Conservation (phyloP, 37 sponge, comb jelly and placozoan genomes). For the Halichondria panicea region DNA sequence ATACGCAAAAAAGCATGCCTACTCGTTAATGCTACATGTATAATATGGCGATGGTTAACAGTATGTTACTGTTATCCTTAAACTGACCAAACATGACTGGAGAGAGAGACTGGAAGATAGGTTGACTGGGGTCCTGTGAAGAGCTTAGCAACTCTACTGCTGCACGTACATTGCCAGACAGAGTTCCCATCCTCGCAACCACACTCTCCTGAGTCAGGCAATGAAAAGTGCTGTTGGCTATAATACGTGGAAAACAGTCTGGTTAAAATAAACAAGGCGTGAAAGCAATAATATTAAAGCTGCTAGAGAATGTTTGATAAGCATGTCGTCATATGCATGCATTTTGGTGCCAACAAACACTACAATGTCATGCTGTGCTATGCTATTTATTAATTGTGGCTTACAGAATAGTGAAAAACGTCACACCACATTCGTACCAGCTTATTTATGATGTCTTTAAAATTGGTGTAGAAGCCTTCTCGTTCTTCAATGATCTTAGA, state of each 20-base stretch:
- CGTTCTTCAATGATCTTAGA: slow-evolving; percentile 28
- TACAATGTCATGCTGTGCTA: too few relatives aligned
- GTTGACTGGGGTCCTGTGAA: slow-evolving; percentile 8
- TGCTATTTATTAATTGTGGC: too few relatives aligned
- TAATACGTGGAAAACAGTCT: too few relatives aligned
- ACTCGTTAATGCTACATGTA: too few relatives aligned
- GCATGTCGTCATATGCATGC: too few relatives aligned
- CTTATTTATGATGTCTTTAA: slow-evolving; percentile 3
- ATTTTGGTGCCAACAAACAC: too few relatives aligned
- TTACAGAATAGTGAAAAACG: too few relatives aligned
- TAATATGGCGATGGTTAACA: too few relatives aligned
- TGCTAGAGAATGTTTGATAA: too few relatives aligned
- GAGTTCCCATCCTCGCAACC: slow-evolving; percentile 20
- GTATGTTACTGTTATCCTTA: not conserved
- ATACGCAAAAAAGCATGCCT: too few relatives aligned
- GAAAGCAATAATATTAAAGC: not conserved
- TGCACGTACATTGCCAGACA: slow-evolving; percentile 24
- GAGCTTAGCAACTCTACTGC: not conserved
- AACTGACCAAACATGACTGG: slow-evolving; percentile 35
- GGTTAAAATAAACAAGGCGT: too few relatives aligned
- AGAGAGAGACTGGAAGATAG: slow-evolving; percentile 49
- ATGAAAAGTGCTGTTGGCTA: too few relatives aligned
- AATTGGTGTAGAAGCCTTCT: slow-evolving; percentile 10
- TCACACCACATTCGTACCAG: not conserved
- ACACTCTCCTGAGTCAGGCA: slow-evolving; percentile 17